Conservation (phyloP, 2,797 vertebrate genomes). For the Hafferia zeledoni region DNA sequence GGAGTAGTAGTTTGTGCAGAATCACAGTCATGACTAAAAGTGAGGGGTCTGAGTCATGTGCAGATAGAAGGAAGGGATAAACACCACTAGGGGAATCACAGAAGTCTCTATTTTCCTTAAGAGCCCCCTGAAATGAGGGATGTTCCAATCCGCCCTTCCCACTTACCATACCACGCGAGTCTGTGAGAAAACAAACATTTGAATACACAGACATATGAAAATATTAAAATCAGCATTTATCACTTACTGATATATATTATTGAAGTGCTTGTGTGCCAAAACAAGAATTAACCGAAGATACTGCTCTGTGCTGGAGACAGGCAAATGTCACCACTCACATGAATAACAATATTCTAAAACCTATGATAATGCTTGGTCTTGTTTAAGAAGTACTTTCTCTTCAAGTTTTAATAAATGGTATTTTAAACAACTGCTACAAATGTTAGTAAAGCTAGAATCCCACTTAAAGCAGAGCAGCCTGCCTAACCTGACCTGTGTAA, state of each 20-base stretch:
- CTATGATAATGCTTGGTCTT: not conserved
- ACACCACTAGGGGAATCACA: not conserved
- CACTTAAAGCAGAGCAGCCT: not conserved
- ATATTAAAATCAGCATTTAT: not conserved
- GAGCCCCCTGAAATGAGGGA: not conserved
- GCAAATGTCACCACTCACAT: not conserved
- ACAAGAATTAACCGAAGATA: not conserved
- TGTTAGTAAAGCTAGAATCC: not conserved
- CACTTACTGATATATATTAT: not conserved
- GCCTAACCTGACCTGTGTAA: not conserved
- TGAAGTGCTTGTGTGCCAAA: not conserved
- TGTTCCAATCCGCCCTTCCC: fast-evolving
- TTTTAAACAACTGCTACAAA: not conserved
- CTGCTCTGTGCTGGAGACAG: not conserved
- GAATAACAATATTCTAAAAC: not conserved
- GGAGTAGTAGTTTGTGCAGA: not conserved
- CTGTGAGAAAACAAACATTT: not conserved
- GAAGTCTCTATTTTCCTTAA: not conserved
- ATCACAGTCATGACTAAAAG: not conserved
- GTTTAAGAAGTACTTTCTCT: not conserved
- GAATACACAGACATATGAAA: not conserved
- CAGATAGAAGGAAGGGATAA: not conserved
- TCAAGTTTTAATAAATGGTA: not conserved
- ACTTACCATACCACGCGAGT: not conserved
- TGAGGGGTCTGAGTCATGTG: not conserved